Evolutionary conservation across 2,113 vertebrate species (phyloP), one percentile per base, ranked within the genome.

Genomic region (Atherinomorus stipes): DNA sequence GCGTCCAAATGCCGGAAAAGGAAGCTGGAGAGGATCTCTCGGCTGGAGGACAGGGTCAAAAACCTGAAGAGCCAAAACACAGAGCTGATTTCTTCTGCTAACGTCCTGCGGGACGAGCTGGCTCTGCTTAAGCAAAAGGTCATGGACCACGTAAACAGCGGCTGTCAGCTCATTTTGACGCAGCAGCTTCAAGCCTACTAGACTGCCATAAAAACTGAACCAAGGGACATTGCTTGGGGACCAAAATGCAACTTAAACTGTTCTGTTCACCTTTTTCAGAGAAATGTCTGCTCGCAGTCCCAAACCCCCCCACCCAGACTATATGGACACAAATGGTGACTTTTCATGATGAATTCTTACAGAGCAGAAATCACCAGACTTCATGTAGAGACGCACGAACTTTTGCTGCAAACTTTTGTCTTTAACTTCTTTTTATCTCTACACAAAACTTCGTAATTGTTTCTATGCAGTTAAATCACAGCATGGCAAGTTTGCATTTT

Each of bases 81-180:
- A 61, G 97, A 99, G 89, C 89, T 99, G 93, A 95, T 97, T 81
- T 97, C 97, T 84, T 97, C 97, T 13, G 97, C 97, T 85, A 98
- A 98, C 87, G 94, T 97, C 93, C 96, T 99, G 62, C 95, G 97
- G 90, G 97, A 99, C 92, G 97, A 99, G 93, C 96, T 99, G 91
- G 96, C 97, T 66, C 95, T 98, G 93, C 97, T 99, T 85, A 97
- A 98, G 89, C 97, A 98, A 88, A 97, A 98, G 94, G 97, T 99
- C 92, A 98, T 99, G 97, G 98, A 99, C 92, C 97, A 99, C 88
- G 97, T 99, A 80, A 98, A 98, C 93, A 98, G 97, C 85, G 97
- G 97, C 89, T 99, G 97, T 90, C 97, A 98, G 86, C 96, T 98
- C 78, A 98, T 98, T 92, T 91, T 99, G 91, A 99, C 96, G 85